Evolutionary conservation across 2,888 invertebrate genomes (phyloP).

Genomic region (Hydrotaea diabolus): DNA sequence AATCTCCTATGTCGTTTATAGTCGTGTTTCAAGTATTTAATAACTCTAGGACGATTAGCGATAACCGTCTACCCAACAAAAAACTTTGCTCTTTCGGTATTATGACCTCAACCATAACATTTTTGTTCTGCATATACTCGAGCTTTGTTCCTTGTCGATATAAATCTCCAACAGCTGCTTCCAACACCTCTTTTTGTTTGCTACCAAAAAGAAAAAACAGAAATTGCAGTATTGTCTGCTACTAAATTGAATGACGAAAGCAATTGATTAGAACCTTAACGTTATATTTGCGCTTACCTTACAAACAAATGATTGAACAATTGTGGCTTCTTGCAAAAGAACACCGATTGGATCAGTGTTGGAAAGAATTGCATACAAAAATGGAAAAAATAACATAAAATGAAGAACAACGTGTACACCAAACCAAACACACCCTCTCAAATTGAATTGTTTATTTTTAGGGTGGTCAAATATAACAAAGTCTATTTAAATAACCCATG

Average conservation of each 20-base stretch:
- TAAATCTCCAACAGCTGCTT: conserved; percentile 60
- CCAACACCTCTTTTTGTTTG: conserved; percentile 39
- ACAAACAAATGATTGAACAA: background rate
- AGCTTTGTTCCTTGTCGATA: conserved; percentile 53
- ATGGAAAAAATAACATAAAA: conserved; percentile 9
- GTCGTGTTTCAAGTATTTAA: too few relatives aligned
- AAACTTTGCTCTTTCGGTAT: too few relatives aligned
- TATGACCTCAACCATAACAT: too few relatives aligned
- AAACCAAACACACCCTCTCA: conserved; percentile 35
- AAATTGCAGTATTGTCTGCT: conserved; percentile 51
- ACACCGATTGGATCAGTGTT: conserved; percentile 12
- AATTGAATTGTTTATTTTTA: conserved; percentile 1
- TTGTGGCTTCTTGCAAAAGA: conserved; percentile 53
- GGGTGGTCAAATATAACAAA: background rate
- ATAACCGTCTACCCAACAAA: too few relatives aligned
- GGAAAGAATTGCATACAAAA: background rate
- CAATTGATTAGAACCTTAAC: conserved; percentile 59
- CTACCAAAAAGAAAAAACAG: conserved; percentile 4
- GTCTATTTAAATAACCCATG: too few relatives aligned
- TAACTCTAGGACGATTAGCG: too few relatives aligned
- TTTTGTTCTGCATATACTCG: too few relatives aligned
- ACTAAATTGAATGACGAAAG: background rate
- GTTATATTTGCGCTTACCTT: conserved; percentile 9
- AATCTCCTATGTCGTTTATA: too few relatives aligned
- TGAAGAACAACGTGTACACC: too few relatives aligned